Base-by-base conservation (phyloP, 2,113 vertebrate species). In the Cynoglossus semilaevis region DNA sequence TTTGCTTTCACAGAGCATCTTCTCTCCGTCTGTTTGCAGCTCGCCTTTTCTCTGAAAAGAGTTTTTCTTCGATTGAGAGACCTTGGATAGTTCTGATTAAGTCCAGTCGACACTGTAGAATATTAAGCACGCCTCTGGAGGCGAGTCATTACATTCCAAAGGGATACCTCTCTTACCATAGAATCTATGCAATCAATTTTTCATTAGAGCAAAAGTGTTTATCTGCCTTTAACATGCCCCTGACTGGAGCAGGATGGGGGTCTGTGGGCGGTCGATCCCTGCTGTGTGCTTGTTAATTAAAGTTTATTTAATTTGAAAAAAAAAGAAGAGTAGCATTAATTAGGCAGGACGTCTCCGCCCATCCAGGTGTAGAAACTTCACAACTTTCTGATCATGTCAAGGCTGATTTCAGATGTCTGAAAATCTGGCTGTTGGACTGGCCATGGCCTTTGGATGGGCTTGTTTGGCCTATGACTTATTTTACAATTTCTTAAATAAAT, bases 141-240 rank as follows among this genome's bases (percentile, higher is more conserved):
- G 77, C 61, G 72, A 83, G 58, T 82, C 58, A 91, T 88, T 79
- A 87, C 78, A 93, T 93, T 93, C 91, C 89, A 86, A 61, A 78
- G 75, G 80, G 82, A 82, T 72, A 79, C 70, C 83, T 83, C 85
- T 6, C 88, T 90, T 91, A 91, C 86, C 88, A 87, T 88, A 81
- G 76, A 91, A 90, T 94, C 92, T 85, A 92, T 94, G 88, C 88
- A 95, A 98, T 99, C 96, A 96, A 98, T 99, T 96, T 95, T 98
- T 95, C 97, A 98, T 99, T 99, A 98, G 91, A 84, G 88, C 85
- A 87, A 93, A 93, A 92, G 94, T 97, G 94, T 98, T 99, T 98
- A 97, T 98, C 97, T 94, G 94, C 90, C 80, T 94, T 93, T 89
- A 94, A 91, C 95, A 97, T 91, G 91, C 94, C 86, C 92, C 92